Evolutionary conservation across 2,888 invertebrate genomes (phyloP).

Genomic region (Troides oblongomaculatus): DNA sequence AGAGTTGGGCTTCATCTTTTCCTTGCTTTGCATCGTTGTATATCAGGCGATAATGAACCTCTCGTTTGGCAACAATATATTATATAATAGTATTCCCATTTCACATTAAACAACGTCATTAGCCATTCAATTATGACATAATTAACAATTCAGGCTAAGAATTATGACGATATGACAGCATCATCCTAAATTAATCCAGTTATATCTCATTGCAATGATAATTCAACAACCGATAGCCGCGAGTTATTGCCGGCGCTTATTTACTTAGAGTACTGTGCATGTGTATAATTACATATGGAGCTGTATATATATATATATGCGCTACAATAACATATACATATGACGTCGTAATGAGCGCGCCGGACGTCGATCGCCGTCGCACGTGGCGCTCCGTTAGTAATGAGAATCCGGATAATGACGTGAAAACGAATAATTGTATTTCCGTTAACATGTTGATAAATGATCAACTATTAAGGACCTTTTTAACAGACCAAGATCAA

Average conservation of each 20-base stretch:
- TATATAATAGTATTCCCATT: no score
- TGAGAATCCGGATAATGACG: constrained; percentile 35
- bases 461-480: no score
- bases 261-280: constrained; percentile 7
- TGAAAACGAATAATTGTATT: no score
- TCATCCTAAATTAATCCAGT: constrained; percentile 25
- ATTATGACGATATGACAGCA: constrained; percentile 17
- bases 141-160: constrained; percentile 13
- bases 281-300: not conserved
- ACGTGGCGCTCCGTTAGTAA: constrained; percentile 42
- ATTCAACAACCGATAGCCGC: constrained; percentile 16
- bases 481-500: no score
- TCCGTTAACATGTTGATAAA: no score
- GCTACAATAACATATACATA: constrained; percentile 26
- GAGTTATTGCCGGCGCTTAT: constrained; percentile 16
- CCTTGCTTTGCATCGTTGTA: no score
- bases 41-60: no score
- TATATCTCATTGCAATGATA: constrained; percentile 23
- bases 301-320: not conserved
- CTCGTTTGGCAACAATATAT: no score
- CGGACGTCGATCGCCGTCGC: constrained; percentile 29
- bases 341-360: constrained; percentile 34
- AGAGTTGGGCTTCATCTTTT: no score
- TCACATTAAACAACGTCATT: no score
- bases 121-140: not conserved